phyloP scores from a whole-genome alignment of 2,888 invertebrate species.

The Trisateles emortualis region DNA sequence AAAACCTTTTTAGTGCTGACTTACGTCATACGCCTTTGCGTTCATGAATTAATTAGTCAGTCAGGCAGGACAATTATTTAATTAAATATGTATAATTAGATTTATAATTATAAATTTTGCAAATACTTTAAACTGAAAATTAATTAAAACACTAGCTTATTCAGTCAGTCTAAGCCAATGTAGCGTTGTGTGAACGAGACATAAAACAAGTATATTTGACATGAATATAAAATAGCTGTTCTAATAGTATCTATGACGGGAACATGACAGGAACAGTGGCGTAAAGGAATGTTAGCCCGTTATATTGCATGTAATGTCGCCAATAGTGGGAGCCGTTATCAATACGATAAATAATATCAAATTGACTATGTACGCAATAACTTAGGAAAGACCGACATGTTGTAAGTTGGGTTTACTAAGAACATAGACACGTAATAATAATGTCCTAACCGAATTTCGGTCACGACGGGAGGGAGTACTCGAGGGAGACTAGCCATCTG shows the following conservation, averaged over 20 bases:
- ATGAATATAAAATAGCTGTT: conserved; percentile 63
- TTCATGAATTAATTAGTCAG: too few relatives aligned
- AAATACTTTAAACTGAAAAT: background rate
- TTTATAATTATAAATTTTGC: too few relatives aligned
- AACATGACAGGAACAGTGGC: conserved; percentile 75
- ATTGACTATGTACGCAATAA: conserved; percentile 51
- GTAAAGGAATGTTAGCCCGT: conserved; percentile 71
- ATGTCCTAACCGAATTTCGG: too few relatives aligned
- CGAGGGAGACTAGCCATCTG: too few relatives aligned
- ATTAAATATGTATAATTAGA: too few relatives aligned
- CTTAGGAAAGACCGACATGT: conserved; percentile 31
- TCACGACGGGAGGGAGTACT: too few relatives aligned
- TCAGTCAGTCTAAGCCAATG: background rate
- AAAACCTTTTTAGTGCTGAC: too few relatives aligned
- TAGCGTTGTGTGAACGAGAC: conserved; percentile 25
- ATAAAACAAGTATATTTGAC: conserved; percentile 32
- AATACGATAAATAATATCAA: conserved; percentile 58
- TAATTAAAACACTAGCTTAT: background rate
- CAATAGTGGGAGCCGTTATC: conserved; percentile 57
- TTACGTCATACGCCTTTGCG: too few relatives aligned
- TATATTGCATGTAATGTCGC: conserved; percentile 64
- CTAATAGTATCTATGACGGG: conserved; percentile 66
- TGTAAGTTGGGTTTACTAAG: conserved; percentile 21
- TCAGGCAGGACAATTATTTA: too few relatives aligned
- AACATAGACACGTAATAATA: conserved; percentile 25